Conservation (phyloP, 2,888 invertebrate species). For the Caenorhabditis sp. region DNA sequence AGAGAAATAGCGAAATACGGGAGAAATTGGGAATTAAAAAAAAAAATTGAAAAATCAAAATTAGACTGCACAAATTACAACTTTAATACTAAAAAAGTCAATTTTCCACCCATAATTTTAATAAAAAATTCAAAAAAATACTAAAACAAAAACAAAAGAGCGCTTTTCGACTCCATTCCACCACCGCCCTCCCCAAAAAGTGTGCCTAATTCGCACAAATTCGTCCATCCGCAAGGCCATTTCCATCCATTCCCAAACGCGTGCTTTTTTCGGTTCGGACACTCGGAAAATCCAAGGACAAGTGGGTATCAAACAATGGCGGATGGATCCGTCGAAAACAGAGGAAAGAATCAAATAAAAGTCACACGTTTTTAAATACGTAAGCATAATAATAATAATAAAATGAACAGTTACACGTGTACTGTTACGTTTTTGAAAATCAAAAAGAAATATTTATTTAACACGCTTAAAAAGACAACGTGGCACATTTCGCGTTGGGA, state of each 20-base stretch:
- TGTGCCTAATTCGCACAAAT: slow-evolving; percentile 6
- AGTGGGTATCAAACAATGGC: slow-evolving; percentile 13
- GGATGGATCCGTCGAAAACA: neutral
- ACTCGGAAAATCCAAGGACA: slow-evolving; percentile 9
- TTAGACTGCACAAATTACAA: too few species aligned
- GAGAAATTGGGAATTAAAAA: too few species aligned
- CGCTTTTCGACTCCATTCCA: too few species aligned
- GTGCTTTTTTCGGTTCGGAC: neutral
- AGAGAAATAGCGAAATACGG: too few species aligned
- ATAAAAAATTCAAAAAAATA: neutral
- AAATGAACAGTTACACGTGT: neutral
- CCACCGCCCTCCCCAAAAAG: too few species aligned
- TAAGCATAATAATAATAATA: neutral
- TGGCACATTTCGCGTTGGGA: too few species aligned
- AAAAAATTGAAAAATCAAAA: too few species aligned
- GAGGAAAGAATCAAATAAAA: neutral
- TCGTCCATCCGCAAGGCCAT: neutral
- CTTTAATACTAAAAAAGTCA: too few species aligned
- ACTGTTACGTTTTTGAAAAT: neutral
- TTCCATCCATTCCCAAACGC: too few species aligned
- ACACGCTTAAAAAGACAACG: too few species aligned
- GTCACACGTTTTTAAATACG: neutral
- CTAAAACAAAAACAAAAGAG: neutral
- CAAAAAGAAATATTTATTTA: too few species aligned
- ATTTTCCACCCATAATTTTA: too few species aligned